phyloP scores from a whole-genome alignment of 2,113 vertebrate genomes.

The Astatoreochromis straeleni region DNA sequence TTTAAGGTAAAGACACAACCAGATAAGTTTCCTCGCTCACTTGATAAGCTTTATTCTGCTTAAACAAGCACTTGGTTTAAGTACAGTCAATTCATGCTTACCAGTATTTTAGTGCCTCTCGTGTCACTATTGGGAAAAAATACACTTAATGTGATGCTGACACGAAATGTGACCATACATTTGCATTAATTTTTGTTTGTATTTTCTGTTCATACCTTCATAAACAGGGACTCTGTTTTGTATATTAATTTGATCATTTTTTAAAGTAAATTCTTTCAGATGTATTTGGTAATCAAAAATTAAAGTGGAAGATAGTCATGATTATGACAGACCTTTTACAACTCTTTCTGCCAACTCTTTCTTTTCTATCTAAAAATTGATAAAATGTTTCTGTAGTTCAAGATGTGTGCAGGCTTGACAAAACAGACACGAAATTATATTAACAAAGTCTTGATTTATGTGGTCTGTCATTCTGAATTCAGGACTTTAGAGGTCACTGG shows the following conservation, averaged over 20 bases:
- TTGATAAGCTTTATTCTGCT: neutral
- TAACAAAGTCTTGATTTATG: neutral
- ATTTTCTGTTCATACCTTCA: neutral
- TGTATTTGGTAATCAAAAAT: neutral
- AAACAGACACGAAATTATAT: neutral
- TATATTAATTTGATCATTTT: neutral
- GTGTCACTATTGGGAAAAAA: neutral
- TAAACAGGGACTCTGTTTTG: neutral
- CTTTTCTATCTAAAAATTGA: neutral
- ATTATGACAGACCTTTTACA: neutral
- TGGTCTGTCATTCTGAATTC: neutral
- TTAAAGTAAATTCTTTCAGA: neutral
- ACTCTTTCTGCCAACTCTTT: neutral
- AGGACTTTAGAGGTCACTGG: neutral
- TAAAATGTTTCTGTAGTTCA: neutral
- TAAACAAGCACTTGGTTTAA: neutral
- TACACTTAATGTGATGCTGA: neutral
- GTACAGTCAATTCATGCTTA: neutral
- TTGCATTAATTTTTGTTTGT: neutral
- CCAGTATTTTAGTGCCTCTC: neutral
- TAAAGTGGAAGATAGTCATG: neutral
- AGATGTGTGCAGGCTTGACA: neutral
- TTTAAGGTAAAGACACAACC: neutral
- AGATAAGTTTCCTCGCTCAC: neutral
- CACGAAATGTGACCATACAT: neutral